Conservation (phyloP, 2,888 invertebrate species). For the Pasiphila rectangulata region DNA sequence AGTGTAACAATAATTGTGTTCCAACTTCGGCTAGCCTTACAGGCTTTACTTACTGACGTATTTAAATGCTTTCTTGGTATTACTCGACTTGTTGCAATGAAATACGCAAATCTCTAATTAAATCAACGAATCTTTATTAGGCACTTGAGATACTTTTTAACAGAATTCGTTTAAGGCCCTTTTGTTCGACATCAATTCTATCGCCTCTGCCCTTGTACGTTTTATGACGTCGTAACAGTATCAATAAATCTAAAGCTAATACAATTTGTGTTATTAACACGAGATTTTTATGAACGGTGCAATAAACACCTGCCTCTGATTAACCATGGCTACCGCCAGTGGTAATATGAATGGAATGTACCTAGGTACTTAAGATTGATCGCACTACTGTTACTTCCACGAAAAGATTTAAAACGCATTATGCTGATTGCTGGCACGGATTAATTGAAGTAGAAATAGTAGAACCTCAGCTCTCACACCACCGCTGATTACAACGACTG, state of each 20-base stretch:
- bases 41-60: conserved; percentile 29
- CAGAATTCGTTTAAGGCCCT: conserved; percentile 34
- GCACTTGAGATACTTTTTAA: conserved; percentile 30
- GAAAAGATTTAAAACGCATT: conserved; percentile 8
- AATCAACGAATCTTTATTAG: conserved; percentile 28
- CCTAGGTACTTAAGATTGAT: conserved; percentile 23
- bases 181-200: conserved; percentile 30
- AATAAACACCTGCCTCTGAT: conserved; percentile 36
- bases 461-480: conserved; percentile 35
- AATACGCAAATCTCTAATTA: conserved; percentile 29
- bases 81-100: conserved; percentile 24
- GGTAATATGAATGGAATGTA: no score
- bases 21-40: conserved; percentile 30
- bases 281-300: conserved; percentile 32
- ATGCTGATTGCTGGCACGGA: conserved; percentile 30
- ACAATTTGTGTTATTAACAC: conserved; percentile 30
- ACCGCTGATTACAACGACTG: conserved; percentile 29
- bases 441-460: conserved; percentile 46
- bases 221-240: conserved; percentile 41
- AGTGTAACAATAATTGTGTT: conserved; percentile 38
- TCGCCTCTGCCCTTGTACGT: conserved; percentile 31
- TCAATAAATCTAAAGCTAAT: conserved; percentile 38
- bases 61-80: conserved; percentile 26
- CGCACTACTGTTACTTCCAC: conserved; percentile 4
- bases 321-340: no score